Evolutionary conservation across 2,113 vertebrate species (phyloP).

Genomic region (Coptodon bakossiorum): DNA sequence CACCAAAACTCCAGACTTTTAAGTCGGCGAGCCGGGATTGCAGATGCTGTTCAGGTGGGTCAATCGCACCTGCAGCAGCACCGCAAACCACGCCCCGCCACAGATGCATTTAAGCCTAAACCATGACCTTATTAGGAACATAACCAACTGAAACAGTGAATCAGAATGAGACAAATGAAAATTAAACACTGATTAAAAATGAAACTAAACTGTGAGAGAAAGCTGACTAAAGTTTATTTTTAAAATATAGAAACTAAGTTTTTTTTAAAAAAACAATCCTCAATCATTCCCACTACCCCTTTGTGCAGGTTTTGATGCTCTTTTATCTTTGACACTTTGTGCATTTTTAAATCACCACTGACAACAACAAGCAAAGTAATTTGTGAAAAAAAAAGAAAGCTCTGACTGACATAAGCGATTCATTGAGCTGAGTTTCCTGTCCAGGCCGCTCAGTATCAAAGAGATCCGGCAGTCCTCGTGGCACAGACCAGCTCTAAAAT

Average conservation of each 20-base stretch:
- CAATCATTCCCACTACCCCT: background rate
- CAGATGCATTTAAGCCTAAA: background rate
- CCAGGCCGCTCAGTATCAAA: slow-evolving; percentile 35
- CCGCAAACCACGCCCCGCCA: rapidly evolving
- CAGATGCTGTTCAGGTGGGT: no score
- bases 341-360: background rate
- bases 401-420: slow-evolving; percentile 12
- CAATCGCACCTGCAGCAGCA: no score
- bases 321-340: background rate
- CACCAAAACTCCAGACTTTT: no score
- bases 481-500: slow-evolving; percentile 26
- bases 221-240: background rate
- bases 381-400: background rate
- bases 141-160: background rate
- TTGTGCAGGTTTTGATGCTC: background rate
- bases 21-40: no score
- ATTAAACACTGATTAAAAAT: background rate
- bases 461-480: slow-evolving; percentile 1
- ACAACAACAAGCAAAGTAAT: background rate
- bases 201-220: rapidly evolving
- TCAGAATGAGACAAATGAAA: background rate
- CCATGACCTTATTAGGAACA: background rate
- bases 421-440: slow-evolving; percentile 3
- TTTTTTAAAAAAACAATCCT: background rate
- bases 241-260: background rate